Evolutionary conservation across 2,113 vertebrate species (phyloP).

Genomic region (Nansenia antarctica): DNA sequence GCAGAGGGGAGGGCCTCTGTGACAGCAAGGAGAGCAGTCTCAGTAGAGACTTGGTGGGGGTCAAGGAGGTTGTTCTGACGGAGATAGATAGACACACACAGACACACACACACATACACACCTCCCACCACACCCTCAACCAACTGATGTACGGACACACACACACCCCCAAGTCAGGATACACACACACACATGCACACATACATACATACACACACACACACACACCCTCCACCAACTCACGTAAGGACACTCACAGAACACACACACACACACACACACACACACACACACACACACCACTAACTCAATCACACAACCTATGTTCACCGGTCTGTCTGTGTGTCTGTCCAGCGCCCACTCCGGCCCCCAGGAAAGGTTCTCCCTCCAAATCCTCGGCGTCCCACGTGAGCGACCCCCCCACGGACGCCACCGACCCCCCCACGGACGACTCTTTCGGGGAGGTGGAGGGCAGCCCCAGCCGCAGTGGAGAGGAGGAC

Average conservation of each 20-base stretch:
- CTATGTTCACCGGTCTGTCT: too few species aligned
- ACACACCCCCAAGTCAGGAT: not conserved
- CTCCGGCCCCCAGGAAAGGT: slow-evolving; percentile 91
- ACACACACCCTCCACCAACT: too few species aligned
- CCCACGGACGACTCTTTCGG: slow-evolving; percentile 92
- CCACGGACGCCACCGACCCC: slow-evolving; percentile 85
- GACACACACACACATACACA: not conserved
- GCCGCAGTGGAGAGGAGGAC: slow-evolving; percentile 94
- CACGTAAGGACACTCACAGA: too few species aligned
- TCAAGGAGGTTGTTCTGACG: too few species aligned
- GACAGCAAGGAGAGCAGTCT: too few species aligned
- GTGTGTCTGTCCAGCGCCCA: slow-evolving; percentile 94
- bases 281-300: too few species aligned
- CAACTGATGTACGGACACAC: not conserved
- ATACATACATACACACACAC: not conserved
- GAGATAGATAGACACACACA: too few species aligned
- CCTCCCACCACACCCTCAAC: too few species aligned
- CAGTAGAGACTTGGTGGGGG: too few species aligned
- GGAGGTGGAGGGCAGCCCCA: slow-evolving; percentile 93
- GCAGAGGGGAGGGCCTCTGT: too few species aligned
- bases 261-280: not conserved
- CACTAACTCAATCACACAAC: too few species aligned
- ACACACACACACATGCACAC: not conserved
- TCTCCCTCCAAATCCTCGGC: slow-evolving; percentile 94
- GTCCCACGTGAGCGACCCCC: slow-evolving; percentile 90